Evolutionary conservation across 2,888 invertebrate species (phyloP).

Genomic region (Bugula neritina): DNA sequence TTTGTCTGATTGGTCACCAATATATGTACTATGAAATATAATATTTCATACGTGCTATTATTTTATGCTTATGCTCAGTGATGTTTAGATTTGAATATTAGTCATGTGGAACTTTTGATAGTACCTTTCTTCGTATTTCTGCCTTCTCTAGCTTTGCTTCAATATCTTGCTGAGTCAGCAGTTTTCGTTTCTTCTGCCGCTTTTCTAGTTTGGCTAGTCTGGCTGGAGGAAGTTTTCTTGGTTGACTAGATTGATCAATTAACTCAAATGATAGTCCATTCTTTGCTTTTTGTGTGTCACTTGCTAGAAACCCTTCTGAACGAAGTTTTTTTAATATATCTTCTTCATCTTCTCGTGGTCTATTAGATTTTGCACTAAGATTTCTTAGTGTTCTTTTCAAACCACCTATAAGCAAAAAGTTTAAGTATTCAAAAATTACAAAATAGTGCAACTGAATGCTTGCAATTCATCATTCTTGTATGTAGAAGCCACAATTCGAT

Average conservation of each 20-base stretch:
- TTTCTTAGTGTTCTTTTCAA: slow-evolving; percentile 16
- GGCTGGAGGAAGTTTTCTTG: slow-evolving; percentile 37
- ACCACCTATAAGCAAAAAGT: background rate
- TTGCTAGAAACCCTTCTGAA: slow-evolving; percentile 52
- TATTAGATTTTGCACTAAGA: slow-evolving; percentile 33
- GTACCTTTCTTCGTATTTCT: slow-evolving; percentile 45
- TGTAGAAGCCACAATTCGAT: too few relatives aligned
- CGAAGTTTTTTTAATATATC: slow-evolving; percentile 46
- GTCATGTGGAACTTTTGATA: too few relatives aligned
- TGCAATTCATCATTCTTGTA: too few relatives aligned
- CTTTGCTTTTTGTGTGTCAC: slow-evolving; percentile 41
- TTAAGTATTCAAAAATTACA: too few relatives aligned
- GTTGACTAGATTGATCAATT: slow-evolving; percentile 29
- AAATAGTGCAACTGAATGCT: too few relatives aligned
- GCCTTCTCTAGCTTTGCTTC: slow-evolving; percentile 43
- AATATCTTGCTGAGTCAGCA: slow-evolving; percentile 45
- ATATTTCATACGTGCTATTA: too few relatives aligned
- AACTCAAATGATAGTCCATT: slow-evolving; percentile 49
- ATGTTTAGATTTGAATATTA: too few relatives aligned
- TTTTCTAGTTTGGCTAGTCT: slow-evolving; percentile 43
- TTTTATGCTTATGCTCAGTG: too few relatives aligned
- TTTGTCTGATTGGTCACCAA: too few relatives aligned
- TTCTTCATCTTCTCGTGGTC: slow-evolving; percentile 46
- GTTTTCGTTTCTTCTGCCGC: slow-evolving; percentile 40
- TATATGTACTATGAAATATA: too few relatives aligned